Evolutionary conservation across 2,888 invertebrate species (phyloP).

Genomic region (Lobophora halterata): DNA sequence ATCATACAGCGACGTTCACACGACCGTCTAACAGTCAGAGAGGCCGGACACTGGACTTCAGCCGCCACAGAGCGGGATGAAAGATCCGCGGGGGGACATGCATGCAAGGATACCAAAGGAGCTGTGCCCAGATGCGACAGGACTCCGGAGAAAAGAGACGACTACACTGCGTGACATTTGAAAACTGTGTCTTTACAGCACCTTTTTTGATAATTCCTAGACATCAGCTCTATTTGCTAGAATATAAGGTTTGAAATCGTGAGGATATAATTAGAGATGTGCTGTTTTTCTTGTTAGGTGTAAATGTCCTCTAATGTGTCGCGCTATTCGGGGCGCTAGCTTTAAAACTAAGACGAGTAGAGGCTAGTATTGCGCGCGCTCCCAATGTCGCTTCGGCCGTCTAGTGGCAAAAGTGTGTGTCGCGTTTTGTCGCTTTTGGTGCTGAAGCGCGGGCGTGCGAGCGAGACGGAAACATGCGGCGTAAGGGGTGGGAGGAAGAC

Average conservation of each 20-base stretch:
- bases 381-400: slow-evolving; percentile 57
- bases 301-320: slow-evolving; percentile 78
- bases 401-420: slow-evolving; percentile 56
- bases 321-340: slow-evolving; percentile 66
- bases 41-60: slow-evolving; percentile 77
- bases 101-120: slow-evolving; percentile 78
- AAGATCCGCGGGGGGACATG: slow-evolving; percentile 74
- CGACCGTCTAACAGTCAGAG: slow-evolving; percentile 71
- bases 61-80: slow-evolving; percentile 71
- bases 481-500: slow-evolving; percentile 60
- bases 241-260: slow-evolving; percentile 35
- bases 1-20: slow-evolving; percentile 51
- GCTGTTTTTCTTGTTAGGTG: slow-evolving; percentile 39
- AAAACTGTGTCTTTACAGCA: slow-evolving; percentile 79
- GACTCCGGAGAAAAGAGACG: slow-evolving; percentile 80
- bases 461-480: slow-evolving; percentile 52
- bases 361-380: slow-evolving; percentile 55
- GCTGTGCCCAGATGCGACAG: slow-evolving; percentile 77
- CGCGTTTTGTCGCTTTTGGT: slow-evolving; percentile 70
- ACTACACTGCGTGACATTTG: slow-evolving; percentile 79
- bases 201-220: slow-evolving; percentile 40
- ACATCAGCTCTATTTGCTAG: slow-evolving; percentile 23
- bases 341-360: slow-evolving; percentile 56
- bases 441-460: slow-evolving; percentile 61
- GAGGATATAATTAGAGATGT: slow-evolving; percentile 31